Conservation (phyloP, 2,888 invertebrate species). For the Pyrocoelia pectoralis region DNA sequence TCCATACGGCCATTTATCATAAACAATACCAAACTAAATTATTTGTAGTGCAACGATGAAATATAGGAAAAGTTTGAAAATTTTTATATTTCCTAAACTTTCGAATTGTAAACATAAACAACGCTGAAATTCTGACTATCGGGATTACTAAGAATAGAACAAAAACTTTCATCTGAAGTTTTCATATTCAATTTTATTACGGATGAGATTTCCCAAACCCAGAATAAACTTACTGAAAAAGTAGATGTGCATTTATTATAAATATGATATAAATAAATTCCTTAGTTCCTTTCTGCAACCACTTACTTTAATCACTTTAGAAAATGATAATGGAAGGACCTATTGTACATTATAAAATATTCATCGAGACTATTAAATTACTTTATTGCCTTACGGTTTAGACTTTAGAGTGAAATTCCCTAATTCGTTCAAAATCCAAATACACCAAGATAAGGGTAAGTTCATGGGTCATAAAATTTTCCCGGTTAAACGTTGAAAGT, state of each 20-base stretch:
- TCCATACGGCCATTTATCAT: not conserved
- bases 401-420: conserved; percentile 9
- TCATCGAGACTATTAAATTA: conserved; percentile 12
- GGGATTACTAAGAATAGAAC: conserved; percentile 36
- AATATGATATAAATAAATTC: conserved; percentile 32
- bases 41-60: not conserved
- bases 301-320: conserved; percentile 19
- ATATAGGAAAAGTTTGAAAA: not conserved
- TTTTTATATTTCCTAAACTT: conserved; percentile 20
- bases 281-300: conserved; percentile 23
- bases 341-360: conserved; percentile 14
- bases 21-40: not conserved
- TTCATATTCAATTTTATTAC: conserved; percentile 46
- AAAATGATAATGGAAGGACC: conserved; percentile 1
- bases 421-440: conserved; percentile 16
- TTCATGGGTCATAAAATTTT: conserved; percentile 28
- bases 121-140: conserved; percentile 16
- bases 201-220: conserved; percentile 22
- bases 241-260: conserved; percentile 29
- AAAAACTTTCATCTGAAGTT: conserved; percentile 46
- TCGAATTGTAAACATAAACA: conserved; percentile 26
- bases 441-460: conserved; percentile 21
- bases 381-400: conserved; percentile 10
- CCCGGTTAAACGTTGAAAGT: conserved; percentile 23
- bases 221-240: conserved; percentile 30